Base-by-base conservation (phyloP, 2,797 vertebrate species). In the Mastacembelus armatus region DNA sequence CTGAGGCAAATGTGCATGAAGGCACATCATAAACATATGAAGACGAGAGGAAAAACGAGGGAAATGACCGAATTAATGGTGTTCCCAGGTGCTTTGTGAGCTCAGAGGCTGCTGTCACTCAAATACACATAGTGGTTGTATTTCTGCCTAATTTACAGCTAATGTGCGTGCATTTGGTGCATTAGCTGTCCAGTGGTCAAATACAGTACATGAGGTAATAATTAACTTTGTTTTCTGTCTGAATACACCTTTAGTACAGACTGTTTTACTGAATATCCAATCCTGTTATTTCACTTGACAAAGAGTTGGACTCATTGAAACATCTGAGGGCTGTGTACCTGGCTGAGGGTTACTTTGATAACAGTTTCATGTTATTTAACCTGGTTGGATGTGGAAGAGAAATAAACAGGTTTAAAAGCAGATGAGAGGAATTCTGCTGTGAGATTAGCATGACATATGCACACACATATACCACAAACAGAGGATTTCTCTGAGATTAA, bases 401-500 rank as follows among this genome's bases (percentile, higher is more conserved):
- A 78, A 82, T 72, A 81, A 80, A 76, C 76, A 58, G 58, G 64
- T 77, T 77, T 82, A 58, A 78, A 76, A 71, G 66, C 67, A 81
- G 73, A 85, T 80, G 80, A 84, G 74, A 79, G 56, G 62, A 65
- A 42, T 54, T 70, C 44, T 71, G 35, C 63, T 42, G 55, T 22
- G 18, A 69, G 71, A 80, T 86, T 81, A 80, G 45, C 35, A 22
- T 26, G 42, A 76, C 60, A 84, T 63, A 71, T 79, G 59, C n/a
- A n/a, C 66, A 74, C 61, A 52, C 61, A 67, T 12, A 67, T 32
- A 63, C 63, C 57, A 60, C 55, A 82, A 73, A 59, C 68, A 58
- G 71, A 78, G 76, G 74, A 77, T 83, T 77, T 79, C 39, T 70
- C 61, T 19, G 49, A 88, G 87, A 91, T 89, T 83, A 87, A 85